A percentile compares a stretch with the other conserved stretches of the same genome.
Conservation (phyloP, 2,888 invertebrate genomes). For the Apantesis nais region DNA sequence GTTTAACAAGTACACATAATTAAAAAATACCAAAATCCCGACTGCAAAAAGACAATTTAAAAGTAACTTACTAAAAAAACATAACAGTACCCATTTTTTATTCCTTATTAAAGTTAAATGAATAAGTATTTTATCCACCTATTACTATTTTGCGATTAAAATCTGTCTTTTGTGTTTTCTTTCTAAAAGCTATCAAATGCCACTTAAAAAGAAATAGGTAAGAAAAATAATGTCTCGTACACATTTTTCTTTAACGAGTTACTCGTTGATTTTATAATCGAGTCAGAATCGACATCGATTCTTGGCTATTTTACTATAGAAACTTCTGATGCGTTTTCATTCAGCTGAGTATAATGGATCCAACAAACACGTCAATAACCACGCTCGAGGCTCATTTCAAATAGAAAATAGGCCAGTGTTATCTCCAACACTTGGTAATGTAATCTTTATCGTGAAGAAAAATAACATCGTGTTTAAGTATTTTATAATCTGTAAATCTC, state of each 20-base stretch:
- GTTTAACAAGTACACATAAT: not conserved
- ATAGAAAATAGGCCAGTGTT: not conserved
- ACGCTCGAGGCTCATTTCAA: not conserved
- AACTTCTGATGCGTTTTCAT: not conserved
- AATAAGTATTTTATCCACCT: no score
- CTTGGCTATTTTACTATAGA: not conserved
- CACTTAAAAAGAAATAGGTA: not conserved
- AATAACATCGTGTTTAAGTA: not conserved
- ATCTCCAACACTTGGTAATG: not conserved
- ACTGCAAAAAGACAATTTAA: no score
- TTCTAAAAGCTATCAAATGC: no score
- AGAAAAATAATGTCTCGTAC: not conserved
- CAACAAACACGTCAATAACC: not conserved
- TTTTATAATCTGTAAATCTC: not conserved
- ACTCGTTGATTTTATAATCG: not conserved
- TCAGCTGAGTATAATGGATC: not conserved
- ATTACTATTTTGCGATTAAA: no score
- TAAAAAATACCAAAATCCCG: no score
- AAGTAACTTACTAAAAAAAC: no score
- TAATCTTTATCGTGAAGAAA: not conserved
- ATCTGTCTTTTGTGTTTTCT: no score
- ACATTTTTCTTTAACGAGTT: not conserved
- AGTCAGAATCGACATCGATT: not conserved
- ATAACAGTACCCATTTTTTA: no score
- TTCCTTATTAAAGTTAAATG: no score